These are phyloP conservation scores for Agrilus mali DNA, from an alignment of 2,888 invertebrate species.

Conservation along the genomic window DNA sequence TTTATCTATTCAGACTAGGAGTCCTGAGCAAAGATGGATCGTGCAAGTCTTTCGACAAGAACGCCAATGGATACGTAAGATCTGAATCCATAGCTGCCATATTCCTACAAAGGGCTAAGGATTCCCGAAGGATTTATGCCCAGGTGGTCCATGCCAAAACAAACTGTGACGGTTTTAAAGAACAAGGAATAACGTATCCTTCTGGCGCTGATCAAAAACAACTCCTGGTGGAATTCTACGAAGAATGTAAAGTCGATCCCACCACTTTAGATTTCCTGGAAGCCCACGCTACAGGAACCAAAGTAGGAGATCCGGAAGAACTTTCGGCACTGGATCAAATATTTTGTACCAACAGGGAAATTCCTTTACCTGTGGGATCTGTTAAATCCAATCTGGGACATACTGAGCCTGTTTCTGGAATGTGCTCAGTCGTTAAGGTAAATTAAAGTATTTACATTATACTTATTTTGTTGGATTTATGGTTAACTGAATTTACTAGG, in stretches of 20 bases:
- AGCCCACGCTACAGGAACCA: constrained; percentile 75
- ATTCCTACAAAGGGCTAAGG: constrained; percentile 53
- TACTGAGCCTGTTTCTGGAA: constrained; percentile 73
- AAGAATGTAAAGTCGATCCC: constrained; percentile 59
- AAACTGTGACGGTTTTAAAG: constrained; percentile 30
- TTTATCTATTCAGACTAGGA: constrained; percentile 41
- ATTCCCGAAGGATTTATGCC: constrained; percentile 39
- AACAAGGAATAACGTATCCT: constrained; percentile 30
- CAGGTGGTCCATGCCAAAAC: constrained; percentile 25
- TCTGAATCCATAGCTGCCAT: constrained; percentile 63
- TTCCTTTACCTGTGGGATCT: constrained; percentile 74
- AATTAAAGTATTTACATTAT: too few species aligned
- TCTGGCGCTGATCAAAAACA: constrained; percentile 43
- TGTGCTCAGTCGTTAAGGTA: constrained; percentile 73
- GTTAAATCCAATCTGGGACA: constrained; percentile 93
- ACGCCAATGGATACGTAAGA: constrained; percentile 71
- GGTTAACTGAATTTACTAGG: constrained; percentile 39
- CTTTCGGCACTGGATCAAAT: constrained; percentile 68
- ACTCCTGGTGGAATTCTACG: constrained; percentile 50
- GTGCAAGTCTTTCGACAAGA: constrained; percentile 83
- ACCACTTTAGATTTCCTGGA: constrained; percentile 64
- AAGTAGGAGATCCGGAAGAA: constrained; percentile 88
- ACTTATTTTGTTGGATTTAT: too few species aligned
- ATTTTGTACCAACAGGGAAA: constrained; percentile 61
- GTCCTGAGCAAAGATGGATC: constrained; percentile 73